These are phyloP conservation scores for Emys orbicularis DNA, from an alignment of 2,797 vertebrate genomes.

Conservation along the genomic window DNA sequence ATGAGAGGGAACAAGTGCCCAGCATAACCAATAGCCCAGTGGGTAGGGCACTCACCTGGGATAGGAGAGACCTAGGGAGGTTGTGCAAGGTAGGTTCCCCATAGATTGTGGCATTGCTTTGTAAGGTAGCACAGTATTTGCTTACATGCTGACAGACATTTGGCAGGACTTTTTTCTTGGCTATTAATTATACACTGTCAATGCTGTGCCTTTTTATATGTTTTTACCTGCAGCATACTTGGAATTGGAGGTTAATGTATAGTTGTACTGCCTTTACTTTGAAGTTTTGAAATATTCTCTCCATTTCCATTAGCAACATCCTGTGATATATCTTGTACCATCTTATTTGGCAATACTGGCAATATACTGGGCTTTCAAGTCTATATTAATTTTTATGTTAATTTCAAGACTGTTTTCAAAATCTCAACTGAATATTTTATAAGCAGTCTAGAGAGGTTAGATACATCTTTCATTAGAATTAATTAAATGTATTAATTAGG, in stretches of 20 bases:
- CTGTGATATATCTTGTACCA: no score
- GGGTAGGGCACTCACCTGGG: neutral
- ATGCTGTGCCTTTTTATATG: neutral
- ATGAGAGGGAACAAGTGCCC: neutral
- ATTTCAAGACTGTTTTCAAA: neutral
- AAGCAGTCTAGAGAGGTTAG: neutral
- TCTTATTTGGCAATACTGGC: neutral
- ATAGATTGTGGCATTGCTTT: neutral
- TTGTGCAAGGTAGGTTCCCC: neutral
- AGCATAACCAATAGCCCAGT: neutral
- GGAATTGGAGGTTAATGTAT: accelerated
- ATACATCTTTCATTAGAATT: neutral
- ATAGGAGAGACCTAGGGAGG: neutral
- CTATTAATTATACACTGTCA: neutral
- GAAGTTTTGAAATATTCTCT: neutral
- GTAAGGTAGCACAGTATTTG: neutral
- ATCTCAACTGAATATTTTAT: neutral
- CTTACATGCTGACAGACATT: neutral
- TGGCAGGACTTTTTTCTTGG: neutral
- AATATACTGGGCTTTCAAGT: neutral
- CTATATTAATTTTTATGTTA: neutral
- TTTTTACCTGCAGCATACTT: neutral
- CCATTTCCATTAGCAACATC: neutral
- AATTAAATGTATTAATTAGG: neutral
- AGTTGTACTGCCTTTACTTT: neutral